Conservation (phyloP, 2,888 invertebrate genomes). For the Dolichopus griseipennis region DNA sequence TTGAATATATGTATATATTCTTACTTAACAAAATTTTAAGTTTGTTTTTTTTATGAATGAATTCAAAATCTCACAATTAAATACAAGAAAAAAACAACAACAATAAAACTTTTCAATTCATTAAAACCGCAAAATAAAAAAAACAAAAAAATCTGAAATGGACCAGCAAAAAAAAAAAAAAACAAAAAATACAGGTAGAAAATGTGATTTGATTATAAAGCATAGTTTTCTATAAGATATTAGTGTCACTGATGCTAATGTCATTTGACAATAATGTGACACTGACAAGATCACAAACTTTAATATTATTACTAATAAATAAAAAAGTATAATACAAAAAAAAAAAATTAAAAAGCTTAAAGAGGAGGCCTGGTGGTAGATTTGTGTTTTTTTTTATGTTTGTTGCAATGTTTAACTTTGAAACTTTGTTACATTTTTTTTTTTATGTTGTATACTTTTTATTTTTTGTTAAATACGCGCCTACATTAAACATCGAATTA, state of each 20-base stretch:
- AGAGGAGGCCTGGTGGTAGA: too few relatives aligned
- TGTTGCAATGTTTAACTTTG: too few relatives aligned
- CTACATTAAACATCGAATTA: background rate
- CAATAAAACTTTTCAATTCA: background rate
- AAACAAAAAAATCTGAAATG: background rate
- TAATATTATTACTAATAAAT: background rate
- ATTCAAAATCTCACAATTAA: background rate
- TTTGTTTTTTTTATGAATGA: conserved; percentile 5
- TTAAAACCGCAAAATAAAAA: background rate
- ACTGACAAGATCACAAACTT: background rate
- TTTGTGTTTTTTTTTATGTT: too few relatives aligned
- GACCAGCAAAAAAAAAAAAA: too few relatives aligned
- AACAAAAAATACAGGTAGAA: background rate
- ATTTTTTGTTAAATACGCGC: background rate
- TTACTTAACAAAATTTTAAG: too few relatives aligned
- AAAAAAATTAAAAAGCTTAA: background rate
- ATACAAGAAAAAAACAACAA: too few relatives aligned
- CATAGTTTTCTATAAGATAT: background rate
- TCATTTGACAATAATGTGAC: conserved; percentile 1
- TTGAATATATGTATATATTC: too few relatives aligned
- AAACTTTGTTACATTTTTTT: background rate
- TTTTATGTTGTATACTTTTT: too few relatives aligned
- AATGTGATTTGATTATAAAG: background rate
- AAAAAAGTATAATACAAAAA: background rate
- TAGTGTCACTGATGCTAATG: conserved; percentile 6